Evolutionary conservation across 2,797 vertebrate genomes (phyloP), one percentile per base, ranked within the genome.

Genomic region (Premnoplex brunnescens): DNA sequence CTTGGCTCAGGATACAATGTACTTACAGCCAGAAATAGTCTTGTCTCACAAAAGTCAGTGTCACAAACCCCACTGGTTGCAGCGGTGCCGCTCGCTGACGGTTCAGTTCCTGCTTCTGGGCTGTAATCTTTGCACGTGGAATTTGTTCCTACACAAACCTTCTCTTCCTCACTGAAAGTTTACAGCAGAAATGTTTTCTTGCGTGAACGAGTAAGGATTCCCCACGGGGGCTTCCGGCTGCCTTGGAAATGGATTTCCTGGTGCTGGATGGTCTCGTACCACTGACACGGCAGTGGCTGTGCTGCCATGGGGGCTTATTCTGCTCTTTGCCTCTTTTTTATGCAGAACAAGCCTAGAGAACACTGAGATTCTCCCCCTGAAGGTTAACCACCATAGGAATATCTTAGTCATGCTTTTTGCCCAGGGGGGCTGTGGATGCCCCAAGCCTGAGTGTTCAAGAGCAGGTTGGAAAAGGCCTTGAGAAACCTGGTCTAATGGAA

Each of bases 221-320:
- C 60, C 68, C 81, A 23, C 26, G 71, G 52, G 28, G 36, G 78
- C 73, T 76, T 91, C 74, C 67, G 39, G 20, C 84, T 93, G 80
- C 59, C 83, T 90, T 73, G 80, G 66, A 95, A 86, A 87, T 5
- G 84, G 63, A 73, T 93, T 93, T 94, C 74, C 80, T 66, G 10
- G 59, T 34, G 69, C 80, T 63, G 67, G 28, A 67, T 27, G 1
- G 2, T 82, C 77, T 73, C 37, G 55, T 79, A 76, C n/a, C 10
- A 2, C 28, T 77, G 83, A 36, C 36, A 43, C 64, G 43, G 27
- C 71, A 39, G 48, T 7, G 24, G 51, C 14, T 85, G 34, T 44
- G 37, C 46, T 86, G 73, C 84, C 51, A 7, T 9, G 46, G 49
- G 37, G 49, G 32, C 23, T 41, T 8, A 48, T 71, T 73, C 41